A percentile compares a stretch with the other conserved stretches of the same genome.
These are phyloP conservation scores for Scaptodrosophila latifasciaeformis DNA, from an alignment of 2,888 invertebrate species.

Conservation along the genomic window DNA sequence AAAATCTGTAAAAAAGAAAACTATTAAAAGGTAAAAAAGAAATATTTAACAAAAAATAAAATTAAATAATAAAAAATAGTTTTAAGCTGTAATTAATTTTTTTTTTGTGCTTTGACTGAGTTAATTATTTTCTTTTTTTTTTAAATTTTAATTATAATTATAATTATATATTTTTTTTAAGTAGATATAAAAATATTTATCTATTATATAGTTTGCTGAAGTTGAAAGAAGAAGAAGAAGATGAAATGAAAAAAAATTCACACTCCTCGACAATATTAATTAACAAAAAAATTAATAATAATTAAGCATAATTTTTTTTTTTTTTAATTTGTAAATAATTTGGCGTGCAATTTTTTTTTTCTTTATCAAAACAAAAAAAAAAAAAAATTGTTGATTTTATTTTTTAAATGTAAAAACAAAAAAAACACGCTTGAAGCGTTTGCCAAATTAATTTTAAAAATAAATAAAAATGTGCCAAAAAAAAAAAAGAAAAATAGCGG, in stretches of 20 bases:
- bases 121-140: conserved; percentile 43
- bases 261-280: background rate
- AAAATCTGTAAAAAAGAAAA: background rate
- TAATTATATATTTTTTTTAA: conserved; percentile 14
- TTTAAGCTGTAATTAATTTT: conserved; percentile 20
- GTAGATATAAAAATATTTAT: background rate
- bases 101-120: conserved; percentile 65
- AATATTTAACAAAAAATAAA: background rate
- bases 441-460: no score
- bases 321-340: conserved; percentile 50
- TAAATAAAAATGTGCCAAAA: no score
- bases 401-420: conserved; percentile 20
- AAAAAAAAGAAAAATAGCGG: no score
- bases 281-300: background rate
- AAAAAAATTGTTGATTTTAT: conserved; percentile 33
- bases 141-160: conserved; percentile 21
- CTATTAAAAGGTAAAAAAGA: no score
- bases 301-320: conserved; percentile 2
- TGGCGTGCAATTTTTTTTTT: conserved; percentile 28
- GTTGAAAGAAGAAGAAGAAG: no score
- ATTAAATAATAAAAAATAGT: no score
- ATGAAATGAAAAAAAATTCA: no score
- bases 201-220: conserved; percentile 22
- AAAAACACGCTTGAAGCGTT: conserved; percentile 45
- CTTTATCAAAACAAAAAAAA: conserved; percentile 12